phyloP scores from a whole-genome alignment of 2,113 vertebrate species.

The Mormoops blainvillei region DNA sequence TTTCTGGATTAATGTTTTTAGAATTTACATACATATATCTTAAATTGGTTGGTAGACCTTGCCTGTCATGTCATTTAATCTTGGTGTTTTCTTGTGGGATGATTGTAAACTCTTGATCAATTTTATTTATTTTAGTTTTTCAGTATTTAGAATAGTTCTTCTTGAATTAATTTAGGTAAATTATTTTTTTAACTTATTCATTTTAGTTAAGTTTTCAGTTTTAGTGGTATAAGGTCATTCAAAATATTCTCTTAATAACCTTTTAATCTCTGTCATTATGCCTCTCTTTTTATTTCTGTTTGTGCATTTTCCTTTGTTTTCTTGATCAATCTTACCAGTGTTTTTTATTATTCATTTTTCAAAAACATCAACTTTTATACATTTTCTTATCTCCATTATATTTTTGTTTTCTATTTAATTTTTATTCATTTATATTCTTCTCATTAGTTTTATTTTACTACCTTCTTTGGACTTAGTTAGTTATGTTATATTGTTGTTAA shows the following conservation, averaged over 20 bases:
- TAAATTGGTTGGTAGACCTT: background rate
- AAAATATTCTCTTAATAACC: background rate
- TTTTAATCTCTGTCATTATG: background rate
- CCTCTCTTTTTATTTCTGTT: background rate
- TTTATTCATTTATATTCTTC: background rate
- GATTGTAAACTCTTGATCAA: background rate
- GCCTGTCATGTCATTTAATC: background rate
- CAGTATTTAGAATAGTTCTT: background rate
- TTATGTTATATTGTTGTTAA: background rate
- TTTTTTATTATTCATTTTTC: background rate
- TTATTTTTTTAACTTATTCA: background rate
- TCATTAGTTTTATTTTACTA: background rate
- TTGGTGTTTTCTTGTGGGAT: background rate
- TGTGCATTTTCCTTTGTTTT: background rate
- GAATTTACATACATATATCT: background rate
- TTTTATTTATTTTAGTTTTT: background rate
- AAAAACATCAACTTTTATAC: background rate
- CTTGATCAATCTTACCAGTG: background rate
- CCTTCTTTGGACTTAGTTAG: background rate
- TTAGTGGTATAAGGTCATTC: background rate
- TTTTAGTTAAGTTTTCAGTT: slow-evolving; percentile 15
- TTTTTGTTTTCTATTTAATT: background rate
- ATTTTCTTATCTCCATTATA: background rate
- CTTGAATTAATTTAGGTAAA: background rate
- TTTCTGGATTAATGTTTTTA: background rate